Evolutionary conservation across 2,888 invertebrate species (phyloP).

Genomic region (Drosophila testacea): DNA sequence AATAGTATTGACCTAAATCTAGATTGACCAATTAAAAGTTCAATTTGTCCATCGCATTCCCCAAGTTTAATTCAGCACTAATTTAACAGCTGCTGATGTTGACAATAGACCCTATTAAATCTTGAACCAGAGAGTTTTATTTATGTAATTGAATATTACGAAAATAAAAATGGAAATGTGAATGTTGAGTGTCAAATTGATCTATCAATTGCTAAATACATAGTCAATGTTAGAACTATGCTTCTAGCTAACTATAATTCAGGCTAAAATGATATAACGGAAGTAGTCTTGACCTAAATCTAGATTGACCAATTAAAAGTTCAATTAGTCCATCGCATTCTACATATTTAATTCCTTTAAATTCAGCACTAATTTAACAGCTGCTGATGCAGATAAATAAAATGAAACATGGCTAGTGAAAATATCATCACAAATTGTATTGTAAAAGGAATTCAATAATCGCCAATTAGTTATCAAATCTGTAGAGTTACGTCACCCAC

Average conservation of each 20-base stretch:
- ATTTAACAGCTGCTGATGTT: neutral
- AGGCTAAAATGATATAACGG: neutral
- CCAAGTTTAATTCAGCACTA: no score
- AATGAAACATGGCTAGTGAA: neutral
- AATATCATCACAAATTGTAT: neutral
- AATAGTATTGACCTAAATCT: no score
- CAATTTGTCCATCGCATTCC: no score
- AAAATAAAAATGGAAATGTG: neutral
- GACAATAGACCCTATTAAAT: slow-evolving; percentile 6
- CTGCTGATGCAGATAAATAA: neutral
- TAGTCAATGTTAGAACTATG: neutral
- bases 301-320: neutral
- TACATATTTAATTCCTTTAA: no score
- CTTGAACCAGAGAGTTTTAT: neutral
- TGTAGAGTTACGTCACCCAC: neutral
- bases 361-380: neutral
- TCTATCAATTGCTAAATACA: slow-evolving; percentile 2
- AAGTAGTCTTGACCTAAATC: neutral
- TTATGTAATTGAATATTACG: neutral
- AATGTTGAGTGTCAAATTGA: slow-evolving; percentile 6
- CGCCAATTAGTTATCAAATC: slow-evolving; percentile 12
- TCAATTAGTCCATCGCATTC: neutral
- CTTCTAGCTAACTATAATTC: no score
- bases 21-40: no score
- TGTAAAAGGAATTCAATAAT: neutral